Conservation (phyloP, 2,797 vertebrate genomes). For the Threskiornis aethiopicus region DNA sequence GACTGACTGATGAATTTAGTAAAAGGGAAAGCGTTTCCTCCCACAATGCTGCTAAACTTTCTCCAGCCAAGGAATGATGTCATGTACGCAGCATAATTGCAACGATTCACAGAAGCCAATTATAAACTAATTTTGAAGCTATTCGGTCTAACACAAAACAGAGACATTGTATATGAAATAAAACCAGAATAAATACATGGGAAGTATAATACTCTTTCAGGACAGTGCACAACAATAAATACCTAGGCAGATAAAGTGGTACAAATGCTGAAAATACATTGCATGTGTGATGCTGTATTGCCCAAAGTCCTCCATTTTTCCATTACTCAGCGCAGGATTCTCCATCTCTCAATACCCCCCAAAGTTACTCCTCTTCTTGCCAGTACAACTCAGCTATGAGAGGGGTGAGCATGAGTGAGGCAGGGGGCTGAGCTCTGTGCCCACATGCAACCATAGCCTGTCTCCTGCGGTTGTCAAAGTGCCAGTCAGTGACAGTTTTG, state of each 20-base stretch:
- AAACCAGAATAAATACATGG: background rate
- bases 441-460: rapidly evolving
- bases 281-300: rapidly evolving
- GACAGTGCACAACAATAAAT: background rate
- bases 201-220: background rate
- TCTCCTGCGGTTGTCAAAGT: background rate
- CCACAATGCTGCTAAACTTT: background rate
- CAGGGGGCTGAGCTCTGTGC: background rate
- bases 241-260: background rate
- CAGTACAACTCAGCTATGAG: background rate
- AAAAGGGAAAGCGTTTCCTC: background rate
- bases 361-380: background rate
- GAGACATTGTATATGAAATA: background rate
- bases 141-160: background rate
- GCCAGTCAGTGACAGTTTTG: background rate
- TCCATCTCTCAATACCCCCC: background rate
- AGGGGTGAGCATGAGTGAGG: background rate
- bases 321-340: background rate
- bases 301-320: background rate
- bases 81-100: background rate
- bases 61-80: background rate
- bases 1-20: background rate
- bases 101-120: background rate
- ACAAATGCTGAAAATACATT: background rate
- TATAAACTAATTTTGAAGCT: background rate